Evolutionary conservation across 2,797 vertebrate genomes (phyloP), one percentile per base, ranked within the genome.

Genomic region (Microctenopoma lineatum): DNA sequence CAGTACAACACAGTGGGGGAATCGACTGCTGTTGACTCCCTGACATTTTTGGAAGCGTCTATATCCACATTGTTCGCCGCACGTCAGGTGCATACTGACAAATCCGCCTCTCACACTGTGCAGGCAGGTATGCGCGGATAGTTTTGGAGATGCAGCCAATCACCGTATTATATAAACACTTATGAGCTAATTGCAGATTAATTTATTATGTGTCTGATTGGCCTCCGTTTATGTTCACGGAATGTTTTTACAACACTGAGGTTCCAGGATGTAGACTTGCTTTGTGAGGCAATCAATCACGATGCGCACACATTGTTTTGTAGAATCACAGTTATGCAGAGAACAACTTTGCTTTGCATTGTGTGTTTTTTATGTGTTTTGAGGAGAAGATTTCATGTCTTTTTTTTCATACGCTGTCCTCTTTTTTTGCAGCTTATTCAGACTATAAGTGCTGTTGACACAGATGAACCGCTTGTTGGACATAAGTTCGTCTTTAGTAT

Each of bases 401-500:
- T 32, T 38, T 41, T 15, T 60, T 2, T 60, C 1, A 32, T 18
- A 18, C 7, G 0, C 41, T 39, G 7, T 36, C 5, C 0, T 52
- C 5, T 48, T 44, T 21, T 9, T 4, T 10, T 6, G 21, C 92
- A 99, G 98, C 91, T 98, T 75, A 99, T 99, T 89, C 98, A 99
- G 89, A 98, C 97, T 13, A 97, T 99, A 91, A 98, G 97, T 80
- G 98, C 97, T 2, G 93, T 99, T 60, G 98, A 99, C 90, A 98
- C 97, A 54, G 98, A 99, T 57, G 98, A 99, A 27, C 97, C 98
- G 4, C 95, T 97, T 9, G 95, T 97, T 34, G 97, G 97, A 86
- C 98, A 99, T 90, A 99, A 98, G 79, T 99, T 99, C 89, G 96
- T 96, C 90, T 99, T 98, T 87, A 98, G 95, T 68, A 96, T 98